These are phyloP conservation scores for Anolis carolinensis DNA, from an alignment of 2,113 vertebrate species.

Conservation along the genomic window DNA sequence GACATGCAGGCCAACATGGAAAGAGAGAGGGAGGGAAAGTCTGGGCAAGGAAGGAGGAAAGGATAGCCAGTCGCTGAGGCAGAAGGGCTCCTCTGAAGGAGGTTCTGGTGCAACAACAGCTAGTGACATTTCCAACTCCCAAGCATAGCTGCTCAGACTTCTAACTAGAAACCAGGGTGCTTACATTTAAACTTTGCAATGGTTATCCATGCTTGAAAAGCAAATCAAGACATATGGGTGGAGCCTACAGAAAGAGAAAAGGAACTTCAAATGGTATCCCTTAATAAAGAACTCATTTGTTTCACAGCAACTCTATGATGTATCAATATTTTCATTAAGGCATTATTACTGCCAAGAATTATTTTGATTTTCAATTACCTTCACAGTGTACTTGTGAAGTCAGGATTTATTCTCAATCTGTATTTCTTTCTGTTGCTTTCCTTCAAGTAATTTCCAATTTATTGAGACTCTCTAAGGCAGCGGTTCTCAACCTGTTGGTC, in stretches of 20 bases:
- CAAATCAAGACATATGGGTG: too few relatives aligned
- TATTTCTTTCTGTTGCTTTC: too few relatives aligned
- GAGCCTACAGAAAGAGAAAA: too few relatives aligned
- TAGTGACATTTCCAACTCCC: conserved; percentile 34
- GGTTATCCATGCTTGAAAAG: too few relatives aligned
- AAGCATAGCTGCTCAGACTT: neutral
- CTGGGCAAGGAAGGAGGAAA: neutral
- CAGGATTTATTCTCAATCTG: neutral
- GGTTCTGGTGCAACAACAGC: conserved; percentile 48
- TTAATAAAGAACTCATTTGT: neutral
- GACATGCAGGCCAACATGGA: conserved; percentile 47
- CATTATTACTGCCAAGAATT: neutral
- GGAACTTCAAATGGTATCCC: neutral
- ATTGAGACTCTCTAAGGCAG: too few relatives aligned
- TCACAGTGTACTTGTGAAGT: neutral
- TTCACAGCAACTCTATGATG: neutral
- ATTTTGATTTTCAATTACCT: neutral
- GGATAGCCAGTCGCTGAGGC: neutral
- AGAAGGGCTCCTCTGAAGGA: conserved; percentile 48
- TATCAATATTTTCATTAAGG: neutral
- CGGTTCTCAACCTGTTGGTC: too few relatives aligned
- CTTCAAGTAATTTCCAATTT: too few relatives aligned
- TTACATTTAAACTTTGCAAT: too few relatives aligned
- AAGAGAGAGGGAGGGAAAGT: conserved; percentile 32
- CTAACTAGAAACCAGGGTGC: accelerated